Conservation (phyloP, 1,140 invertebrate genomes). For the Zophobas atratus region DNA sequence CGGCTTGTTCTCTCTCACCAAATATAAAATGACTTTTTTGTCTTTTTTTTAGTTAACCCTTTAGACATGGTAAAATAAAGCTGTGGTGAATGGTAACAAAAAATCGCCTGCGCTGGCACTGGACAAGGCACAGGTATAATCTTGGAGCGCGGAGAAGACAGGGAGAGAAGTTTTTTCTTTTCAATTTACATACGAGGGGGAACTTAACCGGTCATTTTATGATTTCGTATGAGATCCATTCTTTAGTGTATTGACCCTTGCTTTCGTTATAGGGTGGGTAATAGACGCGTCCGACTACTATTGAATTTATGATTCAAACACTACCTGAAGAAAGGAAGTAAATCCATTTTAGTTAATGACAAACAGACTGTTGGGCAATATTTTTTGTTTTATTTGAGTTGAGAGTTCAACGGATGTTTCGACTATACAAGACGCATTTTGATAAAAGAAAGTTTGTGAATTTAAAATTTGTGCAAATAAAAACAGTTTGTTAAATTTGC, state of each 20-base stretch:
- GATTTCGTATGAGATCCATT: constrained; percentile 44
- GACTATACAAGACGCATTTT: no score
- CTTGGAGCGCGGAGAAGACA: constrained; percentile 22
- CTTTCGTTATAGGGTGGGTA: constrained; percentile 30
- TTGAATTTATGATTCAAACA: neutral
- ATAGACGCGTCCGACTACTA: constrained; percentile 1
- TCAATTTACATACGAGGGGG: constrained; percentile 37
- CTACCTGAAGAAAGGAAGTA: neutral
- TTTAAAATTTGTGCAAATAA: no score
- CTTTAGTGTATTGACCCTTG: constrained; percentile 45
- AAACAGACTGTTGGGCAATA: no score
- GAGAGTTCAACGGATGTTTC: no score
- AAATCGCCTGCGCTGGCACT: constrained; percentile 29
- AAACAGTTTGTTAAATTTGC: no score
- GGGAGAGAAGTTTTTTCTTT: constrained; percentile 36
- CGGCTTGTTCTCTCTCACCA: constrained; percentile 33
- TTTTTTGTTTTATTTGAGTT: no score
- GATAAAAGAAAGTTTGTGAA: no score
- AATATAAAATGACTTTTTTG: constrained; percentile 41
- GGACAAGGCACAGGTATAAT: constrained; percentile 41
- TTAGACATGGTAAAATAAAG: constrained; percentile 12
- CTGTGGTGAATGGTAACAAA: constrained; percentile 34
- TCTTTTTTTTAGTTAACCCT: constrained; percentile 41
- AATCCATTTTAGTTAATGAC: no score
- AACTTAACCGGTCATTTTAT: constrained; percentile 46